A percentile compares a stretch with the other conserved stretches of the same genome.
Conservation (phyloP, 2,113 vertebrate species). For the Euleptes europaea region DNA sequence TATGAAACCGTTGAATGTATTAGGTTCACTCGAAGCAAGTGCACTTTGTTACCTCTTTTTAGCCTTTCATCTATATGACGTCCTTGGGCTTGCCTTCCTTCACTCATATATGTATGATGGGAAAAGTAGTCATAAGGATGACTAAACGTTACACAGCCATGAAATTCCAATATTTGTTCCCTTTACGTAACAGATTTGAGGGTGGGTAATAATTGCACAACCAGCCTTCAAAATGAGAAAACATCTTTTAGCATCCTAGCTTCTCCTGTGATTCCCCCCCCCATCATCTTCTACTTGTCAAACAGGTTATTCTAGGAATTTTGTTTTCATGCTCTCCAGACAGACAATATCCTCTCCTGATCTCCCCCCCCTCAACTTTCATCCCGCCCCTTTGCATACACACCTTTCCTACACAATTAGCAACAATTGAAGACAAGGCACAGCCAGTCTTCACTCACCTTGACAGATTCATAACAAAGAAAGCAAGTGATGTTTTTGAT, state of each 20-base stretch:
- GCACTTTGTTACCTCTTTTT: constrained; percentile 6
- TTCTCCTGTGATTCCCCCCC: background rate
- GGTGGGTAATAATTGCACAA: constrained; percentile 39
- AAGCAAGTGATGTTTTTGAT: constrained; percentile 32
- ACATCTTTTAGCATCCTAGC: constrained; percentile 37
- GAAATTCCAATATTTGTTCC: constrained; percentile 59
- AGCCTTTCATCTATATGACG: constrained; percentile 1
- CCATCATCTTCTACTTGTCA: constrained; percentile 64
- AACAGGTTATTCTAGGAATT: constrained; percentile 76
- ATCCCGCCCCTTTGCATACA: constrained; percentile 8
- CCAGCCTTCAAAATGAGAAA: constrained; percentile 43
- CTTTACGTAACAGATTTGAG: constrained; percentile 23
- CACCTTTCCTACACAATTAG: background rate
- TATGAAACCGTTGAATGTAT: no score
- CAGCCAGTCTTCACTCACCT: constrained; percentile 23
- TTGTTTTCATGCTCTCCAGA: constrained; percentile 50
- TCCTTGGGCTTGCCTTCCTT: background rate
- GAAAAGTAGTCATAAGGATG: constrained; percentile 64
- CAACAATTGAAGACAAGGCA: background rate
- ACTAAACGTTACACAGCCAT: constrained; percentile 57
- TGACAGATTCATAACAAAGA: constrained; percentile 35
- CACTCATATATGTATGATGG: constrained; percentile 28
- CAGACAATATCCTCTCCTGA: constrained; percentile 50
- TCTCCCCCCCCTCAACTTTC: constrained; percentile 31
- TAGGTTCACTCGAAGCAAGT: background rate